Base-by-base conservation (phyloP, 2,888 invertebrate genomes). In the Conchocele bisecta region DNA sequence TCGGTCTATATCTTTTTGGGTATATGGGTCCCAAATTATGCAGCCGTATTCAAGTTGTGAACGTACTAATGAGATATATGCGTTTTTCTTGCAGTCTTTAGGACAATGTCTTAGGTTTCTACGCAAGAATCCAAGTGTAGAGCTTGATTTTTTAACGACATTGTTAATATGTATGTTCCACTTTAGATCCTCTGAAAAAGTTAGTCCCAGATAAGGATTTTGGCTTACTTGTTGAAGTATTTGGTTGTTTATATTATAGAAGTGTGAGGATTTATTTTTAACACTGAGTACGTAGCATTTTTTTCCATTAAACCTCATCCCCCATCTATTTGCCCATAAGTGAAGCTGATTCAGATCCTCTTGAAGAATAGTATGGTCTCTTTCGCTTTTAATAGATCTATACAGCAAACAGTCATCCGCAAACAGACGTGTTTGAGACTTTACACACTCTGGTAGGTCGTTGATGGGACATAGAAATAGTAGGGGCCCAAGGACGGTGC, bases 101-200 rank as follows among this genome's bases (percentile, higher is more conserved):
- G 70, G 67, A 31, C 66, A 77, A 28, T 69, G 42, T 13, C 63
- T 4, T 3, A 63, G 29, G 39, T 64, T 70, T 42, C 63, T 41
- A 46, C 70, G 50, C 6, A 70, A 24, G 46, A 70, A 70, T 22
- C 58, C 57, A 11, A 64, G 28, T 9, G 70, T 51, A 24, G 70
- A 63, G 28, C 57, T 70, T 3, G 70, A 58, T 33, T 51, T 63
- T 35, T 64, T 70, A 26, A 35, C 41, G 29, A 70, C 58, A 17
- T 64, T 67, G 35, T 29, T 61, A 22, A 70, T 70, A 15, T 57
- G 58, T n/a, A 33, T 64, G n/a, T 39, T 33, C 70, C 70, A 70
- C 39, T 51, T 50, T 39, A 58, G 48, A 31, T 70, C 64, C 1
- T 64, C 64, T 15, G n/a, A 15, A 22, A 64, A 7, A 28, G 7